Percentiles rank a stretch among this genome's conserved stretches.
These are phyloP conservation scores for Neosilurus hyrtlii DNA, from an alignment of 2,797 vertebrate genomes.

Conservation along the genomic window DNA sequence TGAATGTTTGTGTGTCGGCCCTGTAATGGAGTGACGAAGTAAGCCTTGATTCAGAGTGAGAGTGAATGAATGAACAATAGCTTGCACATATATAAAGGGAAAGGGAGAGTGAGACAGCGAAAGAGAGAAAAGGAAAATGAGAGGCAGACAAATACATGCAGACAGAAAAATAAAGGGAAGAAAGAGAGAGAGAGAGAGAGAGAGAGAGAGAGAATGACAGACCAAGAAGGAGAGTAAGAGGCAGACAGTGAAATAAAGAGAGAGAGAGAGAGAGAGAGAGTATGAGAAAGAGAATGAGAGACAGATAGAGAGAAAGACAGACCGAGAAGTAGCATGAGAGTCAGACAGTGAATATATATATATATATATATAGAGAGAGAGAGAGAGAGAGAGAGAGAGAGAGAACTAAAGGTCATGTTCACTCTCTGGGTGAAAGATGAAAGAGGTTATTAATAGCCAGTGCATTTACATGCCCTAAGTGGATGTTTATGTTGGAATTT, in stretches of 20 bases:
- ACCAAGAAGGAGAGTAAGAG: not conserved
- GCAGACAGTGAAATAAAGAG: not conserved
- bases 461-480: slow-evolving; percentile 79
- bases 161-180: no score
- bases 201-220: not conserved
- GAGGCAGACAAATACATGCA: no score
- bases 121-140: no score
- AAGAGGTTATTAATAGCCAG: slow-evolving; percentile 81
- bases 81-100: slow-evolving; percentile 11
- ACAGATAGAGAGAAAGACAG: slow-evolving; percentile 33
- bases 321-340: slow-evolving; percentile 47
- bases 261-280: not conserved
- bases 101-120: not conserved
- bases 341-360: no score
- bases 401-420: slow-evolving; percentile 39
- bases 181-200: not conserved
- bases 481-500: slow-evolving; percentile 85
- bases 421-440: slow-evolving; percentile 73
- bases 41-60: no score
- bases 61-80: no score
- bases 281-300: not conserved
- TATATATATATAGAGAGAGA: slow-evolving; percentile 26
- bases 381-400: slow-evolving; percentile 33
- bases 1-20: no score
- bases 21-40: no score